phyloP scores from a whole-genome alignment of 2,888 invertebrate species.

The Uropetala carovei region DNA sequence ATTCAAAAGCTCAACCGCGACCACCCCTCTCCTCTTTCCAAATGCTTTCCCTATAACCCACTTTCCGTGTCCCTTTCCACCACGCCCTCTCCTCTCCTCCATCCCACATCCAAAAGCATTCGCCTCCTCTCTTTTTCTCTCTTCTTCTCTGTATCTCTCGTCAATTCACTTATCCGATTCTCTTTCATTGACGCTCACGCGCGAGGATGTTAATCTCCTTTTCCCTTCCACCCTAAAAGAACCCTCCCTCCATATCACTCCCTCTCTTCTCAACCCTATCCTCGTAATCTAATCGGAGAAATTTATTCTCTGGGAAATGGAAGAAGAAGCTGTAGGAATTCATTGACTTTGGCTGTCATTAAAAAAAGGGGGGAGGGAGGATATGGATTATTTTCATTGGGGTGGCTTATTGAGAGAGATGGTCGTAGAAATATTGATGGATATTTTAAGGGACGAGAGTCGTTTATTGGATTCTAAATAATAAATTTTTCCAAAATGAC shows the following conservation, averaged over 20 bases:
- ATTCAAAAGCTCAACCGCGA: not conserved
- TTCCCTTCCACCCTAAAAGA: not conserved
- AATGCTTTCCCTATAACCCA: not conserved
- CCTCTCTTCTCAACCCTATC: not conserved
- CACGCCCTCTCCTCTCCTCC: not conserved
- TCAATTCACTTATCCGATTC: not conserved
- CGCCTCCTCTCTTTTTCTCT: not conserved
- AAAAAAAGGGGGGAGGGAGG: not conserved
- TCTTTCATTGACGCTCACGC: not conserved
- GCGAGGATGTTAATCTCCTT: not conserved
- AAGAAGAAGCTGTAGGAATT: not conserved
- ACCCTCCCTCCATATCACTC: not conserved
- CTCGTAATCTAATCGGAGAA: not conserved
- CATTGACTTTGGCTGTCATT: constrained; percentile 2
- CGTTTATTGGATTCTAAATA: too few relatives aligned
- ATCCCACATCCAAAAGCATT: too few relatives aligned
- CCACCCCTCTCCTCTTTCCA: too few relatives aligned
- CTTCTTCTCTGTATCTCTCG: not conserved
- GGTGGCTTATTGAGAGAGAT: not conserved
- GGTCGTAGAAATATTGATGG: too few relatives aligned
- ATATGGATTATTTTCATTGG: not conserved
- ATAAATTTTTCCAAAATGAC: too few relatives aligned
- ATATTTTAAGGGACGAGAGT: too few relatives aligned
- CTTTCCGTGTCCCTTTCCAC: not conserved
- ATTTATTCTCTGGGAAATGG: not conserved